phyloP scores from a whole-genome alignment of 1,140 invertebrate genomes.

The Dinothrombium tinctorium region DNA sequence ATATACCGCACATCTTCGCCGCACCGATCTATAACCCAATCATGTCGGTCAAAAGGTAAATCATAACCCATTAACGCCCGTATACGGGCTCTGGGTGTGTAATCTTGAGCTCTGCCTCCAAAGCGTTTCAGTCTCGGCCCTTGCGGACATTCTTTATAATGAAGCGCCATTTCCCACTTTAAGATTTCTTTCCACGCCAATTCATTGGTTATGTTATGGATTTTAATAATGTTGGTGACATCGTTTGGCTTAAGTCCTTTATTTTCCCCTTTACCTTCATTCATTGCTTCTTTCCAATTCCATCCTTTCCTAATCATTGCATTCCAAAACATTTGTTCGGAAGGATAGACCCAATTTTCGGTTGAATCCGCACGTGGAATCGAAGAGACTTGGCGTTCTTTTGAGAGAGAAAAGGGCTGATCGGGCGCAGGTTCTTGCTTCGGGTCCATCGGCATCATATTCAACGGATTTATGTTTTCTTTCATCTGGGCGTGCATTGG shows the following conservation, averaged over 20 bases:
- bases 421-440: conserved; percentile 85
- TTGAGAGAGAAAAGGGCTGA: conserved; percentile 79
- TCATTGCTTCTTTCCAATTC: conserved; percentile 76
- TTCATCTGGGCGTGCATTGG: no score
- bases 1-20: conserved; percentile 78
- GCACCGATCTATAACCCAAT: conserved; percentile 97
- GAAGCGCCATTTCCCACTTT: conserved; percentile 86
- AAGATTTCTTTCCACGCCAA: conserved; percentile 86
- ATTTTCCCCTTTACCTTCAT: conserved; percentile 5
- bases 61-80: conserved; percentile 67
- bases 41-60: conserved; percentile 94
- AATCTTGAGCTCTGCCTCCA: conserved; percentile 81
- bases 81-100: conserved; percentile 76
- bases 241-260: conserved; percentile 41
- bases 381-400: conserved; percentile 54
- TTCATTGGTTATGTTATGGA: conserved; percentile 99
- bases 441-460: conserved; percentile 27
- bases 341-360: conserved; percentile 91
- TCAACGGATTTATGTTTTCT: conserved; percentile 1
- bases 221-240: conserved; percentile 91
- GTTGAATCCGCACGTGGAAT: conserved; percentile 68
- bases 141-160: conserved; percentile 45
- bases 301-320: conserved; percentile 98
- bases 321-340: conserved; percentile 99
- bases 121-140: conserved; percentile 70